phyloP scores from a whole-genome alignment of 2,888 invertebrate genomes.

The Ceramica pisi region DNA sequence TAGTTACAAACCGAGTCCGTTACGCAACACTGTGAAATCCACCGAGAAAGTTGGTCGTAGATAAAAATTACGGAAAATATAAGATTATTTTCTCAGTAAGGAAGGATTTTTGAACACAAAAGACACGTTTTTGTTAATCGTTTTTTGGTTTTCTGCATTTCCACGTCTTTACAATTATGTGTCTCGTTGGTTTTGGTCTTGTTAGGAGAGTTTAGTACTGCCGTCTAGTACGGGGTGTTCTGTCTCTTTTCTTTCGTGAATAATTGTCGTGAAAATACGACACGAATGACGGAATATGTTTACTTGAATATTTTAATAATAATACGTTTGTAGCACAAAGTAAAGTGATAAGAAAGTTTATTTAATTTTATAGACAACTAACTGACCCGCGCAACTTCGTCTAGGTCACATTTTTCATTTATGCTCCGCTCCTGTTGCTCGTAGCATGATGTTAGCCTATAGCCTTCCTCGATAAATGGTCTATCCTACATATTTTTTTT shows the following conservation, averaged over 20 bases:
- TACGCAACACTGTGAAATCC: slow-evolving; percentile 59
- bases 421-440: too few relatives aligned
- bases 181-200: slow-evolving; percentile 34
- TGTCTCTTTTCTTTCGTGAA: background rate
- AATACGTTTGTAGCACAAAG: background rate
- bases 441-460: too few relatives aligned
- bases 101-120: slow-evolving; percentile 27
- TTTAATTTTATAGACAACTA: too few relatives aligned
- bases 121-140: slow-evolving; percentile 29
- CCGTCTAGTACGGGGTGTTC: background rate
- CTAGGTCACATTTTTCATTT: too few relatives aligned
- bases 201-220: slow-evolving; percentile 3
- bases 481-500: too few relatives aligned
- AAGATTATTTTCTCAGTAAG: slow-evolving; percentile 34
- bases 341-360: background rate
- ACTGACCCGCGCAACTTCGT: too few relatives aligned
- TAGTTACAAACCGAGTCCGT: slow-evolving; percentile 53
- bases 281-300: background rate
- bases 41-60: slow-evolving; percentile 61
- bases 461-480: too few relatives aligned
- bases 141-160: slow-evolving; percentile 38
- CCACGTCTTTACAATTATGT: slow-evolving; percentile 23
- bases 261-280: background rate
- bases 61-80: slow-evolving; percentile 60
- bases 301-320: slow-evolving; percentile 4